Evolutionary conservation across 2,888 invertebrate species (phyloP).

Genomic region (Notocelia uddmanniana): DNA sequence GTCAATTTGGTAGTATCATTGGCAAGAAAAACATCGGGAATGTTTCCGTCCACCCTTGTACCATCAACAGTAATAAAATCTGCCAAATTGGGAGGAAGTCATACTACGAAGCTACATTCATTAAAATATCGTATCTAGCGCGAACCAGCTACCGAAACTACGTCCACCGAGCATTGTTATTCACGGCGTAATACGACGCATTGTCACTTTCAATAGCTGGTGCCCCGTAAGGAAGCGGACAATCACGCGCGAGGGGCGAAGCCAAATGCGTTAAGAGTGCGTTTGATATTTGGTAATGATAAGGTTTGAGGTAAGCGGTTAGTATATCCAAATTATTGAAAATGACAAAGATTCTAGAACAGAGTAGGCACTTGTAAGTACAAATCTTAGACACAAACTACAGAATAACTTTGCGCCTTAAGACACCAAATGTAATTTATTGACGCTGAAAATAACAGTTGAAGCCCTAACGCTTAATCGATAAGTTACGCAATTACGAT

Average conservation of each 20-base stretch:
- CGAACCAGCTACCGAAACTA: conserved; percentile 30
- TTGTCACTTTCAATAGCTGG: conserved; percentile 69
- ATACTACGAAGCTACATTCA: background rate
- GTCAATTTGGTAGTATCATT: too few relatives aligned
- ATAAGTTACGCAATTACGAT: too few relatives aligned
- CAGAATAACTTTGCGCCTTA: too few relatives aligned
- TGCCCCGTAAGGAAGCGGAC: conserved; percentile 58
- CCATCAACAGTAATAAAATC: too few relatives aligned
- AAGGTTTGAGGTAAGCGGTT: conserved; percentile 13
- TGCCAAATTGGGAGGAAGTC: too few relatives aligned
- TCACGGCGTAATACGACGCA: conserved; percentile 59
- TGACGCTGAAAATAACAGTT: too few relatives aligned
- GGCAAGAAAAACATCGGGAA: background rate
- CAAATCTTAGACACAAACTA: too few relatives aligned
- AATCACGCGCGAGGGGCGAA: conserved; percentile 49
- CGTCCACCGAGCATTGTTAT: conserved; percentile 56
- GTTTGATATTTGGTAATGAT: conserved; percentile 37
- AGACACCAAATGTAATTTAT: too few relatives aligned
- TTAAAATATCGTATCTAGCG: conserved; percentile 13
- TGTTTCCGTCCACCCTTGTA: background rate
- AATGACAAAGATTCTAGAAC: too few relatives aligned
- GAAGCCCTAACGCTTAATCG: too few relatives aligned
- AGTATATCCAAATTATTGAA: background rate
- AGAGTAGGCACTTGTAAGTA: background rate
- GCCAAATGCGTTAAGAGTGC: conserved; percentile 36